phyloP scores from a whole-genome alignment of 2,797 vertebrate species.

The Tinamus major region DNA sequence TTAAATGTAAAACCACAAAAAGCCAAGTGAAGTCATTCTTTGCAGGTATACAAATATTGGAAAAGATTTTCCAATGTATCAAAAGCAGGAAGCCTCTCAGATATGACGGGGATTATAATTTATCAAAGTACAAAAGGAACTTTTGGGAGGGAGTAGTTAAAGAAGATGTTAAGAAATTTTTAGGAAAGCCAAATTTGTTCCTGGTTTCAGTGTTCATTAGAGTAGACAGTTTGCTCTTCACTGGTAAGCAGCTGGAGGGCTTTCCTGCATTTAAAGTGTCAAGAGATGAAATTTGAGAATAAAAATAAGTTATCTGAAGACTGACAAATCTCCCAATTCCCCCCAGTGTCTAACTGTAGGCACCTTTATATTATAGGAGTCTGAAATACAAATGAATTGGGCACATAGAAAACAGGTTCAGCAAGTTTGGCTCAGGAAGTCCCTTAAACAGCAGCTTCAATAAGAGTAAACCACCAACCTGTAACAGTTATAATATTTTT shows the following conservation, averaged over 20 bases:
- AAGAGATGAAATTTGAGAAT: background rate
- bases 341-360: background rate
- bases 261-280: background rate
- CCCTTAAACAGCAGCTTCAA: background rate
- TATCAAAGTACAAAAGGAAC: background rate
- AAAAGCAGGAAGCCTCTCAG: background rate
- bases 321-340: background rate
- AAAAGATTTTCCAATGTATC: background rate
- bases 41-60: background rate
- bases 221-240: background rate
- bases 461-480: background rate
- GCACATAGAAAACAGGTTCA: background rate
- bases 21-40: background rate
- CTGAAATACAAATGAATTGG: background rate
- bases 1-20: background rate
- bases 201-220: background rate
- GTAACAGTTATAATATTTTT: background rate
- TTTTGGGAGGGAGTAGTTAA: background rate
- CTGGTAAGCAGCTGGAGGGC: background rate
- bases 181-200: background rate
- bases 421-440: background rate
- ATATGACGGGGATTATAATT: fast-evolving
- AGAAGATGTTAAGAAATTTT: background rate
- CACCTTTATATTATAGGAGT: background rate
- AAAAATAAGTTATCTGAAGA: background rate